Evolutionary conservation across 2,888 invertebrate species (phyloP), one percentile per base, ranked within the genome.

Genomic region (Xestobium rufovillosum): DNA sequence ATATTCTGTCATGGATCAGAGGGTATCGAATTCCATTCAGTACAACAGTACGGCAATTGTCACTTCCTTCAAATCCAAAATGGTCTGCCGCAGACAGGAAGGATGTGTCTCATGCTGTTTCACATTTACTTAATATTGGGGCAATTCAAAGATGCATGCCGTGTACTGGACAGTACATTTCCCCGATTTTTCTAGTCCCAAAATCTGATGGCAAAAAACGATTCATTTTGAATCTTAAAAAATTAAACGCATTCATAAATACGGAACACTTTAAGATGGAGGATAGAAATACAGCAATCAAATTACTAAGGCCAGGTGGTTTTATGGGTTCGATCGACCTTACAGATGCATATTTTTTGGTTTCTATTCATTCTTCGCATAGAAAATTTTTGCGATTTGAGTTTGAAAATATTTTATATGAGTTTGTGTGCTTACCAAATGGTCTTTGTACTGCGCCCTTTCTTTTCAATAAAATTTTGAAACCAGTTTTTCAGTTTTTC

Each of bases 401-500:
- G n/a, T n/a, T n/a, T n/a, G n/a, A n/a, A n/a, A 31, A 31, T 42
- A 14, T 48, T 44, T 34, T 42, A 9, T 54, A 43, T 34, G 45
- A 51, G 30, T 54, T 47, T 33, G 35, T 29, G 1, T 48, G 44
- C 14, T 34, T 50, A 12, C 51, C 50, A 16, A 48, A 48, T 28
- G 51, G 52, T 10, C 13, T 55, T 4, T 41, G 31, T n/a, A 32
- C 38, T n/a, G 47, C 45, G 3, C 50, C 53, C 4, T 48, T 23
- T 26, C 28, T 52, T 11, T 52, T 53, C 36, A 53, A 53, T 4
- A 53, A 53, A 34, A 14, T 52, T n/a, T 17, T 51, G 36, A 48
- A 47, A 37, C 44, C 49, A 25, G 42, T 49, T 6, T 17, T 51
- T 3, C 25, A 26, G n/a, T 11, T 31, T 41, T 4, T 48, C 46